Base-by-base conservation (phyloP, 2,797 vertebrate genomes). In the Tragelaphus oryx region DNA sequence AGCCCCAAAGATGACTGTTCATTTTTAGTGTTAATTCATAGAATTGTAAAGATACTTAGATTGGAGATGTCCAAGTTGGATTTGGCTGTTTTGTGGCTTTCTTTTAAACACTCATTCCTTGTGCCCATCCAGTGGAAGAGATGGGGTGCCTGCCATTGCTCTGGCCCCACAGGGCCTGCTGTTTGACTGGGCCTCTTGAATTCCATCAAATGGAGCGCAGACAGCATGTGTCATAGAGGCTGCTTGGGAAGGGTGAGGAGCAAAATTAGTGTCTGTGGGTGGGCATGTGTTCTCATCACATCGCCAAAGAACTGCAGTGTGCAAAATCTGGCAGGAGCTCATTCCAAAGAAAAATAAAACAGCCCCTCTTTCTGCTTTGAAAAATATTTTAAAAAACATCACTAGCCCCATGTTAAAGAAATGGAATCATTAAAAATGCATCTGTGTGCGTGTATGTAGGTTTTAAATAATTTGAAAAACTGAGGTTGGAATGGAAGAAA, bases 231-330 rank as follows among this genome's bases (percentile, higher is more conserved):
- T 97, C 97, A 93, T 17, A 57, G 68, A 91, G 93, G 95, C 97
- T 93, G 94, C 91, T 94, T n/a, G 33, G 95, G 95, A 95, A 95
- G 95, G 92, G 91, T 60, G 82, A 92, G 80, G 89, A 96, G 96
- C 93, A 96, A 48, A 96, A 95, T 96, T 96, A 68, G 96, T 96
- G 97, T 87, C 96, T 92, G 94, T 97, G 97, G 97, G 97, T 95
- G 97, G 96, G 89, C 86, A 20, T 94, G 95, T 96, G 95, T 95
- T 90, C 94, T 94, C 89, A 71, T 93, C 91, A 75, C 85, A 62
- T 81, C 24, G 9, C 94, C 95, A 84, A 4, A 94, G 96, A 95
- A 50, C 92, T 60, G 87, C 80, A 74, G 14, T 89, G 93, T 95
- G 92, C 93, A 93, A 75, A 96, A 97, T 93, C 97, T 92, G 95